Conservation (phyloP, 2,797 vertebrate species). For the Acipenser transmontanus region DNA sequence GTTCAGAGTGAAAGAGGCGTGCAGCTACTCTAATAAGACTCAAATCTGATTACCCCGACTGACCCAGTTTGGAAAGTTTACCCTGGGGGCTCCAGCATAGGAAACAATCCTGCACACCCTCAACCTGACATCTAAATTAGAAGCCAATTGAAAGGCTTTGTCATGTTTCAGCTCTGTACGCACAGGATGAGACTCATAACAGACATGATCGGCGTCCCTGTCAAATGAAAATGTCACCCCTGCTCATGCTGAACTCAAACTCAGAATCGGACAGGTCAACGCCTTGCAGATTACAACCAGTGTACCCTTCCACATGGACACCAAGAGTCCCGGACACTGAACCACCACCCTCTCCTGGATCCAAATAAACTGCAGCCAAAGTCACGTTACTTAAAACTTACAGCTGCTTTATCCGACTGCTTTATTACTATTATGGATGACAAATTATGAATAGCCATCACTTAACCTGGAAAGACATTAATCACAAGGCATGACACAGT, state of each 20-base stretch:
- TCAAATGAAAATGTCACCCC: neutral
- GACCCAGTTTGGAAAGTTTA: neutral
- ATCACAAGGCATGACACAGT: neutral
- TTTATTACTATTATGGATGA: conserved; percentile 1
- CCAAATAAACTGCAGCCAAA: neutral
- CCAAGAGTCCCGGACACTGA: neutral
- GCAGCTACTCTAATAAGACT: neutral
- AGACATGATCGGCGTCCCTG: neutral
- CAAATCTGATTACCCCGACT: neutral
- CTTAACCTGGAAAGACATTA: neutral
- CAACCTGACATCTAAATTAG: neutral
- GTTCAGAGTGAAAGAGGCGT: neutral
- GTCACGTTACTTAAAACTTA: neutral
- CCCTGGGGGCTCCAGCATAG: neutral
- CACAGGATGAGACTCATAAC: neutral
- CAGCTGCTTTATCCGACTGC: neutral
- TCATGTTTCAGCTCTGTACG: neutral
- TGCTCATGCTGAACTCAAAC: neutral
- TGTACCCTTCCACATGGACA: no score
- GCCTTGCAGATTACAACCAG: no score
- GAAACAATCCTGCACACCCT: neutral
- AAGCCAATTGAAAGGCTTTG: neutral
- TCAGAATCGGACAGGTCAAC: neutral
- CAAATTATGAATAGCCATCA: conserved; percentile 11
- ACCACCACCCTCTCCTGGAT: neutral